Percentiles rank a stretch among this genome's conserved stretches.
Conservation (phyloP, 1,140 invertebrate genomes). For the Hydropsyche tenuis region DNA sequence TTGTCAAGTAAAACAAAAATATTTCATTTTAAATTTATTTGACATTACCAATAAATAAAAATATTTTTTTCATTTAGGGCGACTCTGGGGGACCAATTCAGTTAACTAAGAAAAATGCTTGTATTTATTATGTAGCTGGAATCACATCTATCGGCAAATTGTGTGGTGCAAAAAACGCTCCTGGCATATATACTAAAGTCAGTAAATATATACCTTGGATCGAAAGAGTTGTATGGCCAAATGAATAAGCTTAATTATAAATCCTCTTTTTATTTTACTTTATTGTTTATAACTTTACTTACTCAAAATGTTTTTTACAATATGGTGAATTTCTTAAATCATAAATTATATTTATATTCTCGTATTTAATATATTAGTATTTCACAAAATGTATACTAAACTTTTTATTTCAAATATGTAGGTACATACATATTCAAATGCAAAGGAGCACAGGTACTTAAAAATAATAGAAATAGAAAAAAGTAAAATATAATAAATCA, state of each 20-base stretch:
- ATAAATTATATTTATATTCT: no score
- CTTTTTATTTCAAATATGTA: no score
- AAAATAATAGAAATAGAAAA: no score
- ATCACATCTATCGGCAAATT: constrained; percentile 63
- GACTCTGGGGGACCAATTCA: constrained; percentile 67
- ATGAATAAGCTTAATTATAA: constrained; percentile 3
- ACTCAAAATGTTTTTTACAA: not conserved
- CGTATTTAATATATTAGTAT: no score
- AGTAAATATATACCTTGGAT: constrained; percentile 25
- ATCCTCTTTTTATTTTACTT: not conserved
- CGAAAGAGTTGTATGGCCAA: constrained; percentile 25
- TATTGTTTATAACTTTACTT: not conserved
- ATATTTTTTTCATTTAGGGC: constrained; percentile 55
- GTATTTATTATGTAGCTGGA: constrained; percentile 59
- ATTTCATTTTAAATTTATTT: not conserved
- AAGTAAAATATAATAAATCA: no score
- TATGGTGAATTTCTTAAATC: no score
- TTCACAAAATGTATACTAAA: no score
- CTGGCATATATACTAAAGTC: constrained; percentile 25
- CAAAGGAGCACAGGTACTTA: no score
- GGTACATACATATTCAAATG: no score
- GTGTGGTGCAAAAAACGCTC: constrained; percentile 53
- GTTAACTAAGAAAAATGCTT: constrained; percentile 50
- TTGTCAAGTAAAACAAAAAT: constrained; percentile 30
- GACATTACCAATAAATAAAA: not conserved